Conservation (phyloP, 2,113 vertebrate species). For the Dicentrarchus labrax region DNA sequence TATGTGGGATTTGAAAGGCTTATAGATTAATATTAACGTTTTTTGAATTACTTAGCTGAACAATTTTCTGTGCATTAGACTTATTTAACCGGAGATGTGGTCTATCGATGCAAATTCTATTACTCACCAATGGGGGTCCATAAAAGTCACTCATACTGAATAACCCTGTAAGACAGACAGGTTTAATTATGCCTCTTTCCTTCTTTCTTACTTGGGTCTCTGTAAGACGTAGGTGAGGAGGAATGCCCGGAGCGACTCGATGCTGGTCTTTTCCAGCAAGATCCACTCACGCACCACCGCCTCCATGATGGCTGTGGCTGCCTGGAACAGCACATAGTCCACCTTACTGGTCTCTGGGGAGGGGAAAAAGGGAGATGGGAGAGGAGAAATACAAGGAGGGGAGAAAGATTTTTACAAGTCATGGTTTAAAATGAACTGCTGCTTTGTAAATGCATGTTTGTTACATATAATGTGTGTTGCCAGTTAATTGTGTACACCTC, state of each 20-base stretch:
- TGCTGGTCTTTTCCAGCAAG: conserved; percentile 95
- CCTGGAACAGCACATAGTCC: conserved; percentile 99
- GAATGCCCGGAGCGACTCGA: conserved; percentile 96
- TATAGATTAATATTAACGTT: not conserved
- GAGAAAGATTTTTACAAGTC: not conserved
- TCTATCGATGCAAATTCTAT: too few relatives aligned
- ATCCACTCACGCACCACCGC: conserved; percentile 98
- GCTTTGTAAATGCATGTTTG: too few relatives aligned
- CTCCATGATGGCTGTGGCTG: conserved; percentile 98
- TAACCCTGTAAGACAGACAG: not conserved
- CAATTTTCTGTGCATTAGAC: not conserved
- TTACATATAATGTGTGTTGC: too few relatives aligned
- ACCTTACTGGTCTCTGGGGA: conserved; percentile 97
- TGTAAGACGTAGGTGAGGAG: conserved; percentile 99
- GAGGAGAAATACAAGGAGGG: not conserved
- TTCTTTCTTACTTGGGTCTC: conserved; percentile 92
- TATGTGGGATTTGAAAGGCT: not conserved
- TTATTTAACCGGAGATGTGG: not conserved
- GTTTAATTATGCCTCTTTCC: not conserved
- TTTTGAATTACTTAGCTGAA: not conserved
- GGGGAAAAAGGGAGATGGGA: accelerated
- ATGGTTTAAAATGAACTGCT: not conserved
- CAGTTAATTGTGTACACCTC: too few relatives aligned
- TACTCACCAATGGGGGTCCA: not conserved
- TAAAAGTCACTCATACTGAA: not conserved